Evolutionary conservation across 2,113 vertebrate genomes (phyloP).

Genomic region (Cyrtonyx montezumae): DNA sequence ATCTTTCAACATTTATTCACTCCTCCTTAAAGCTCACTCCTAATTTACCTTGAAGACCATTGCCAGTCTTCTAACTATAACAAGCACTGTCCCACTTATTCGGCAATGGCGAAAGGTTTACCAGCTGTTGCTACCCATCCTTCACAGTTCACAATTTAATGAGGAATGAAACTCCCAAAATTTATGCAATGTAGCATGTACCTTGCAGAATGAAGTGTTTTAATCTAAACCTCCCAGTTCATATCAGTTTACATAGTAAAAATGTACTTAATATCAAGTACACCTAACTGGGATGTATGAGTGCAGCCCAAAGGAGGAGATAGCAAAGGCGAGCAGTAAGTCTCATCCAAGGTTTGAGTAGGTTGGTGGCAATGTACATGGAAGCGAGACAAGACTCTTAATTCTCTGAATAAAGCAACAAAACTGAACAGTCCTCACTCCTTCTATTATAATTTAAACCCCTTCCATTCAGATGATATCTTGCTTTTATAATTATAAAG

Average conservation of each 20-base stretch:
- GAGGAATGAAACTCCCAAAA: not conserved
- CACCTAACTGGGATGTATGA: not conserved
- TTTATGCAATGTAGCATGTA: not conserved
- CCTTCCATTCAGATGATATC: not conserved
- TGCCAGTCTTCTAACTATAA: not conserved
- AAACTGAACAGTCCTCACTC: not conserved
- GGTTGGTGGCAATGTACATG: not conserved
- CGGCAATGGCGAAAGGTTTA: not conserved
- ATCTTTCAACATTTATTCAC: not conserved
- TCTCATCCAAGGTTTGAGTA: not conserved
- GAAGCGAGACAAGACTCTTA: not conserved
- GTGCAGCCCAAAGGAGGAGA: not conserved
- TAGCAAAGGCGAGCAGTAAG: not conserved
- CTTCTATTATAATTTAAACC: not conserved
- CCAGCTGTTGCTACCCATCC: not conserved
- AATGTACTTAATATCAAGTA: not conserved
- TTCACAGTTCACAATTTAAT: not conserved
- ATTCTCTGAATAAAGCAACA: not conserved
- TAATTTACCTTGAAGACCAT: not conserved
- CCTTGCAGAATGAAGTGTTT: not conserved
- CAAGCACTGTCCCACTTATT: not conserved
- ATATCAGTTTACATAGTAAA: not conserved
- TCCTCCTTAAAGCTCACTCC: not conserved
- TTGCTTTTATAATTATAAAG: not conserved
- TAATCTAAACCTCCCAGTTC: not conserved